Evolutionary conservation across 2,797 vertebrate genomes (phyloP).

Genomic region (Pelobates cultripes): DNA sequence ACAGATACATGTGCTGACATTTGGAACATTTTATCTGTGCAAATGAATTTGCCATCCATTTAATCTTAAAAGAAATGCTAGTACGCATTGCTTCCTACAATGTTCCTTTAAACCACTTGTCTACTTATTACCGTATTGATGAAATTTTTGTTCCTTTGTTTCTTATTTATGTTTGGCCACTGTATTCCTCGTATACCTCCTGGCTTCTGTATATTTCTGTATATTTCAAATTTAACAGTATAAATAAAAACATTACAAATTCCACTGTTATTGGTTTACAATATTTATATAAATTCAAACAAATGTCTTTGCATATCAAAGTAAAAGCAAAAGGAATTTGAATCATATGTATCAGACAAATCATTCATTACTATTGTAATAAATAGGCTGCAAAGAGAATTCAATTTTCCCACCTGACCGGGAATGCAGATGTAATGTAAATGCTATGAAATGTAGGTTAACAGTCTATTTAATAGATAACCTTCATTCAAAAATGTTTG

Average conservation of each 20-base stretch:
- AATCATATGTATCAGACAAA: neutral
- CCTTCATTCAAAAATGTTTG: slow-evolving; percentile 1
- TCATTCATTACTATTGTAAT: neutral
- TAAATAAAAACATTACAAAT: too few species aligned
- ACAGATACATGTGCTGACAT: slow-evolving; percentile 48
- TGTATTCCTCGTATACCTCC: too few species aligned
- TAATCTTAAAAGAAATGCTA: neutral
- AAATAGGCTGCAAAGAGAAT: slow-evolving; percentile 9
- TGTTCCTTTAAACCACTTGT: neutral
- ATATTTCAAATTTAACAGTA: too few species aligned
- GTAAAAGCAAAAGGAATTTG: neutral
- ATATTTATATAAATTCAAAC: too few species aligned
- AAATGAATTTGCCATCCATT: slow-evolving; percentile 13
- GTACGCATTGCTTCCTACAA: neutral
- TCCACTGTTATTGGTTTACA: too few species aligned
- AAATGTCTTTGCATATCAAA: neutral
- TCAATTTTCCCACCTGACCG: neutral
- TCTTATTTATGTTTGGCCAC: too few species aligned
- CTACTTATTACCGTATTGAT: neutral
- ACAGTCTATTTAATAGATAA: slow-evolving; percentile 7
- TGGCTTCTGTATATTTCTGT: too few species aligned
- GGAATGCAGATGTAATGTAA: neutral
- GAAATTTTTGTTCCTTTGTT: neutral
- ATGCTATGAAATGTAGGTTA: slow-evolving; percentile 2
- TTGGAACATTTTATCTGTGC: slow-evolving; percentile 30